Percentiles rank a stretch among this genome's conserved stretches.
These are phyloP conservation scores for Drosophila meridiana DNA, from an alignment of 2,888 invertebrate genomes.

Conservation along the genomic window DNA sequence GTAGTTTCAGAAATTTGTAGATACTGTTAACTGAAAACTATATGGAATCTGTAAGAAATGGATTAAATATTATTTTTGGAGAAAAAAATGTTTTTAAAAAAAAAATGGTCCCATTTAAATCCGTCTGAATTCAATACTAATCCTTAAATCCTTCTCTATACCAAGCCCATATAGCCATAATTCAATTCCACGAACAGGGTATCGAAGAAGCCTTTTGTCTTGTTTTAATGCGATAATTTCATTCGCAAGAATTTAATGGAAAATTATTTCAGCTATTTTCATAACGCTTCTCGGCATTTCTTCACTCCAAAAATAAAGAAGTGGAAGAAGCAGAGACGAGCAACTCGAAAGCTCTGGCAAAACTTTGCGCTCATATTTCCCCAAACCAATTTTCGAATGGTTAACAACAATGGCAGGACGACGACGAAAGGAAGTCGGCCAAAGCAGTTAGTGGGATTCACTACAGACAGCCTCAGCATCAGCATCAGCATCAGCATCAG, in stretches of 20 bases:
- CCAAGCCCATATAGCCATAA: background rate
- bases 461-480: constrained; percentile 14
- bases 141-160: fast-evolving
- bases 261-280: constrained; percentile 76
- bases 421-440: constrained; percentile 1
- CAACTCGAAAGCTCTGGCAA: constrained; percentile 17
- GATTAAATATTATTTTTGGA: no score
- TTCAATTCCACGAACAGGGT: background rate
- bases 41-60: no score
- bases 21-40: background rate
- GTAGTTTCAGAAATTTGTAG: no score
- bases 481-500: constrained; percentile 3
- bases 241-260: constrained; percentile 73
- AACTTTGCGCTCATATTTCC: constrained; percentile 21
- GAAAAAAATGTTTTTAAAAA: no score
- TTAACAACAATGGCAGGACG: constrained; percentile 29
- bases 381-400: constrained; percentile 31
- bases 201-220: constrained; percentile 54
- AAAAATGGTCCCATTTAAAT: no score
- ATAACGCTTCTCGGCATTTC: constrained; percentile 62
- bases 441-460: constrained; percentile 10
- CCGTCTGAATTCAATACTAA: background rate
- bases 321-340: background rate
- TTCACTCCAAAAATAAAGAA: constrained; percentile 6
- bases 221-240: constrained; percentile 75